phyloP scores from a whole-genome alignment of 2,888 invertebrate species.

The Hemaris fuciformis region DNA sequence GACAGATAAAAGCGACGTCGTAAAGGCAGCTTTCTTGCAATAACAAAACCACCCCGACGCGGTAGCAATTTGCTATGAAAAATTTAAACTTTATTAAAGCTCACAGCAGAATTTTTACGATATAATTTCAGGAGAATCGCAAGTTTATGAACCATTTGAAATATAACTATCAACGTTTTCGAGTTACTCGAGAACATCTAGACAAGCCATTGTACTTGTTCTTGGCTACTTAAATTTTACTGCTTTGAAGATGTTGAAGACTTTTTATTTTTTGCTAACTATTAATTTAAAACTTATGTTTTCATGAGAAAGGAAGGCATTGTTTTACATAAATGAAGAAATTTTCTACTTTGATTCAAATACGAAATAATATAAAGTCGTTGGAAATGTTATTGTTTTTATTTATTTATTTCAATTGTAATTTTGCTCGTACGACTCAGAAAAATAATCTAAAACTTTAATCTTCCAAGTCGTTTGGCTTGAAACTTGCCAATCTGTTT shows the following conservation, averaged over 20 bases:
- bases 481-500: background rate
- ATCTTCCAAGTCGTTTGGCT: background rate
- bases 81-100: slow-evolving; percentile 20
- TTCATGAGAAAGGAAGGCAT: no score
- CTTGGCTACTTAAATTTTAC: background rate
- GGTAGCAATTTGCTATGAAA: slow-evolving; percentile 31
- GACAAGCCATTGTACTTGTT: background rate
- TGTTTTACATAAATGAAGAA: no score
- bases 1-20: background rate
- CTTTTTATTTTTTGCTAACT: background rate
- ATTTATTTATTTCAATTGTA: no score
- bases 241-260: background rate
- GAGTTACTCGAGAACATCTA: background rate
- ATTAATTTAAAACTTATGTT: no score
- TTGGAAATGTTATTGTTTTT: no score
- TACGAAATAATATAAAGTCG: no score
- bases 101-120: slow-evolving; percentile 13
- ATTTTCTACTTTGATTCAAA: no score
- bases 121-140: slow-evolving; percentile 12
- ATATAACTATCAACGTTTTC: slow-evolving; percentile 7
- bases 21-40: slow-evolving; percentile 1
- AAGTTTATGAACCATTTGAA: slow-evolving; percentile 14
- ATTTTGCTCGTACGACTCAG: no score
- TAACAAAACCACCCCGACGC: slow-evolving; percentile 5
- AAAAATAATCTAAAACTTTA: no score